Base-by-base conservation (phyloP, 2,113 vertebrate genomes). In the Bostrychus sinensis region DNA sequence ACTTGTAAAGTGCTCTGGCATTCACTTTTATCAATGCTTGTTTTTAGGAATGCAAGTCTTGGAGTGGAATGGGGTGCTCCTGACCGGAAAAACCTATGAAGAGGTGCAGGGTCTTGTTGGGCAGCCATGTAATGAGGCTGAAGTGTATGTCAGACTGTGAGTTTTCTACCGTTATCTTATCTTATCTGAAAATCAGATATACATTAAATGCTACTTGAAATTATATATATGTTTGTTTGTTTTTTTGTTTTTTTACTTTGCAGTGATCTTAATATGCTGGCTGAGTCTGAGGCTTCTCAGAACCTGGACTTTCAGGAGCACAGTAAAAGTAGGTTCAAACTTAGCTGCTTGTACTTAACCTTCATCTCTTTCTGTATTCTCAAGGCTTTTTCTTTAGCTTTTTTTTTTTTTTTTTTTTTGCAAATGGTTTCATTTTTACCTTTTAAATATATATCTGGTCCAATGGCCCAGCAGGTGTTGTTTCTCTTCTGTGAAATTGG, bases 131-230 rank as follows among this genome's bases (percentile, higher is more conserved):
- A 94, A 92, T 85, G 97, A 99, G 89, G 96, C 95, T 82, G 97
- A 99, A 89, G 92, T 99, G 89, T 99, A 96, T 91, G 93, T 99
- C 94, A 95, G 97, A 93, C 94, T 99, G 97, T 99, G 92, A 98
- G 97, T 97, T n/a, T n/a, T n/a, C n/a, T n/a, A n/a, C n/a, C n/a
- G n/a, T n/a, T n/a, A n/a, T n/a, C n/a, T n/a, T n/a, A n/a, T n/a
- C n/a, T n/a, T n/a, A n/a, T n/a, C n/a, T n/a, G n/a, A n/a, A n/a
- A n/a, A n/a, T n/a, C n/a, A n/a, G n/a, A n/a, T n/a, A n/a, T n/a
- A n/a, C 50, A n/a, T 4, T 54, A 8, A 16, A 32, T 16, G 9
- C 5, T 16, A 3, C 11, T 22, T 4, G 55, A 12, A 8, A 13
- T 57, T 9, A 7, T 36, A 13, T n/a, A n/a, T n/a, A n/a, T n/a